Conservation (phyloP, 2,888 invertebrate genomes). For the Scaptomyza flava region DNA sequence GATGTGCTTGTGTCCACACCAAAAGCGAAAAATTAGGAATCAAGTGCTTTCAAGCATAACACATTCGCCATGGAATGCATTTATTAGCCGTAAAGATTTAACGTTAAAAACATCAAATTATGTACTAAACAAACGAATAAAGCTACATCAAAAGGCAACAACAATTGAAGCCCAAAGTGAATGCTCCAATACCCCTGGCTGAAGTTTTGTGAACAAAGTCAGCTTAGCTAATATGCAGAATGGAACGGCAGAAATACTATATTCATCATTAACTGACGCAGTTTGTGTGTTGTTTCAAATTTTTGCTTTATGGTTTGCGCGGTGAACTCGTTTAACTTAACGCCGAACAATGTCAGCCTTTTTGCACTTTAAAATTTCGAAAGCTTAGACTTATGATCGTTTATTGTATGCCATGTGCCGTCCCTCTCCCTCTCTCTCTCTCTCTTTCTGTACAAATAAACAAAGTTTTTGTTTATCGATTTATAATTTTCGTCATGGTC, state of each 20-base stretch:
- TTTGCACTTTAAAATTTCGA: slow-evolving; percentile 46
- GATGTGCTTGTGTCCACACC: slow-evolving; percentile 34
- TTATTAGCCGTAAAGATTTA: slow-evolving; percentile 17
- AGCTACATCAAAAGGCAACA: background rate
- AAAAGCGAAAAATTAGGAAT: slow-evolving; percentile 9
- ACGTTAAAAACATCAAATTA: slow-evolving; percentile 18
- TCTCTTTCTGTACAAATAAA: slow-evolving; percentile 13
- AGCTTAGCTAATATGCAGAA: background rate
- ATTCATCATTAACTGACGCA: slow-evolving; percentile 33
- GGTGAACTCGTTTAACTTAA: slow-evolving; percentile 41
- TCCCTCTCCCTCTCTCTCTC: background rate
- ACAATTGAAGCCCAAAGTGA: slow-evolving; percentile 29
- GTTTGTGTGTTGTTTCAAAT: slow-evolving; percentile 43
- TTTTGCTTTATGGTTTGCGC: slow-evolving; percentile 32
- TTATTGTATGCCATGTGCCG: slow-evolving; percentile 42
- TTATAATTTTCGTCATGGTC: too few species aligned
- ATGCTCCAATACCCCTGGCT: slow-evolving; percentile 7
- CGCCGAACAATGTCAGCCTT: slow-evolving; percentile 32
- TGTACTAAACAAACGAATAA: slow-evolving; percentile 5
- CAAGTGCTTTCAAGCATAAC: slow-evolving; percentile 21
- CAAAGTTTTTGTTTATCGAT: too few species aligned
- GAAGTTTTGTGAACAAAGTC: background rate
- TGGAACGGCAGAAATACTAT: background rate
- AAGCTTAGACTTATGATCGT: slow-evolving; percentile 56
- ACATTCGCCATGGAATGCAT: slow-evolving; percentile 36